A percentile compares a stretch with the other conserved stretches of the same genome.
Evolutionary conservation across 2,113 vertebrate genomes (phyloP).

Genomic region (Gymnorhina tibicen): DNA sequence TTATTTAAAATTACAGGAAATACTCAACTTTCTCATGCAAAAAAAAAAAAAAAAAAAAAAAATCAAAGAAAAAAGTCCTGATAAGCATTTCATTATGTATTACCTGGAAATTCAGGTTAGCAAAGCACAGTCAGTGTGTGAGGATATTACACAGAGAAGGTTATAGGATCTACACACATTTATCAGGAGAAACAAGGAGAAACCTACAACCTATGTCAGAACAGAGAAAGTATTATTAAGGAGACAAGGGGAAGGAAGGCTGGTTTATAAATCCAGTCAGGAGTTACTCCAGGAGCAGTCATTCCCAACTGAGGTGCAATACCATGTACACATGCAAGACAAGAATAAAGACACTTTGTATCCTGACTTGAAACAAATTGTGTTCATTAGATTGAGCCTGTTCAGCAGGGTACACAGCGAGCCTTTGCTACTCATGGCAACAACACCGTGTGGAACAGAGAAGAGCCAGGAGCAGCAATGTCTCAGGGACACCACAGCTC

Average conservation of each 20-base stretch:
- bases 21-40: not conserved
- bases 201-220: not conserved
- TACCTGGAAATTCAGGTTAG: not conserved
- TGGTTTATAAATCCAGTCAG: not conserved
- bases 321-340: not conserved
- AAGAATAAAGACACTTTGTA: not conserved
- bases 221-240: not conserved
- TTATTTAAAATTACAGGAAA: not conserved
- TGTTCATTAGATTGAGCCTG: not conserved
- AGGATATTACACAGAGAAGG: not conserved
- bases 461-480: not conserved
- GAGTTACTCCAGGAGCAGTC: not conserved
- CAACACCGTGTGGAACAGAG: fast-evolving
- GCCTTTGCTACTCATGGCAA: fast-evolving
- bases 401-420: fast-evolving
- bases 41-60: not conserved
- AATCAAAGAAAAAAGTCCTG: too few species aligned
- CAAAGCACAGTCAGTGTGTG: not conserved
- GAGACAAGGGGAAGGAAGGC: not conserved
- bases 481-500: not conserved
- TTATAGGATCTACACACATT: not conserved
- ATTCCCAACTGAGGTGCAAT: not conserved
- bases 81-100: not conserved
- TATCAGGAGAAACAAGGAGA: not conserved
- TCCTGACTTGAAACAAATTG: not conserved